Evolutionary conservation across 2,113 vertebrate species (phyloP), one percentile per base, ranked within the genome.

Genomic region (Mungos mungo): DNA sequence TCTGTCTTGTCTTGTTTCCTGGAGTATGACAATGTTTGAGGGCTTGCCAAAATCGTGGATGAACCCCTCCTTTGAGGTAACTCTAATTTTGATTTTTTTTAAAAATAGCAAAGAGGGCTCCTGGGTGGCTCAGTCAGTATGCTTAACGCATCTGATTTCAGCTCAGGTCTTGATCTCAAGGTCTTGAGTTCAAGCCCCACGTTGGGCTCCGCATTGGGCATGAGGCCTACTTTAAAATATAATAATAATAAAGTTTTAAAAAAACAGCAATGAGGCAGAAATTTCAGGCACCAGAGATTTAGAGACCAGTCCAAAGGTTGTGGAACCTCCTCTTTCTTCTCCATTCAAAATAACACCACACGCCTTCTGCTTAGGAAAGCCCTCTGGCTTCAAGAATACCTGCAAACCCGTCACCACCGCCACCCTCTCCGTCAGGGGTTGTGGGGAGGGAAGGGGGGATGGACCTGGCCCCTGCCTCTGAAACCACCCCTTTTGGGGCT

Each of bases 31-130:
- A 5, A 27, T 2, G 9, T 76, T 81, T 68, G 25, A 66, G 45
- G 72, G 25, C 76, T 90, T 90, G 54, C 83, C 71, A 91, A 85
- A 88, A 52, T 76, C n/a, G n/a, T n/a, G 27, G 69, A 85, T 86
- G 60, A 74, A 87, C 41, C 87, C 57, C 33, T 72, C 92, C 50
- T 90, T 82, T 89, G n/a, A 86, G 38, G 38, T 81, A 68, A 89
- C 33, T 23, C 25, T 77, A 41, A 66, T 86, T 66, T 77, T 63
- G 65, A 25, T 89, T 95, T n/a, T 71, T 69, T 88, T 76, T 50
- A 79, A 86, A 83, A 66, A 60, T 21, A 60, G 21, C 57, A 60
- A 60, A 60, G 57, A 60, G 57, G 21, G 57, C 21, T 21, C 21
- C 21, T 60, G 57, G 57, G 21, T 21, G 57, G 21, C 57, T 60